Percentiles rank a stretch among this genome's conserved stretches.
These are phyloP conservation scores for Theocolax elegans DNA, from an alignment of 1,140 invertebrate genomes.

Conservation along the genomic window DNA sequence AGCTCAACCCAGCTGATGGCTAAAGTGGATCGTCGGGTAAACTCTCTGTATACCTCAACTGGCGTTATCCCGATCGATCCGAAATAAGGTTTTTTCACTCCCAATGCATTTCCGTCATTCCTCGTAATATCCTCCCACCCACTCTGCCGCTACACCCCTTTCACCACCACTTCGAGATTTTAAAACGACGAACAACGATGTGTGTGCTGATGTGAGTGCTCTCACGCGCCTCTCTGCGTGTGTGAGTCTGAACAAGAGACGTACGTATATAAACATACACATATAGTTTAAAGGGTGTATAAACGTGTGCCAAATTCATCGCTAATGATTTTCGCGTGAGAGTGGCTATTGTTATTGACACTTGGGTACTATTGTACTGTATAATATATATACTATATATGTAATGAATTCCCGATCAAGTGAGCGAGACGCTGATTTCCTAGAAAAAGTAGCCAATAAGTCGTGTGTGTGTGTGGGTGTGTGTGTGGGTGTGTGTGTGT, in stretches of 20 bases:
- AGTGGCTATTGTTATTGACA: constrained; percentile 26
- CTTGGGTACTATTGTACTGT: constrained; percentile 28
- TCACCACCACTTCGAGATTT: too few relatives aligned
- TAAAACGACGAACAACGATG: constrained; percentile 17
- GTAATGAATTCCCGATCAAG: too few relatives aligned
- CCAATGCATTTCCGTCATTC: background rate
- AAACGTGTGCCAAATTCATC: constrained; percentile 35
- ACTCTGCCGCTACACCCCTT: too few relatives aligned
- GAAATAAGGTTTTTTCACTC: too few relatives aligned
- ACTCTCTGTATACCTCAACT: background rate
- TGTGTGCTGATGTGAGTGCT: too few relatives aligned
- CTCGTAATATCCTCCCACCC: background rate
- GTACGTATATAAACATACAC: too few relatives aligned
- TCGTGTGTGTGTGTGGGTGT: too few relatives aligned
- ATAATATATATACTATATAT: constrained; percentile 17
- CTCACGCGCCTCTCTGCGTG: too few relatives aligned
- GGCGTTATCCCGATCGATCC: constrained; percentile 27
- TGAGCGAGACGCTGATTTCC: constrained; percentile 16
- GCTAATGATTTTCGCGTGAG: background rate
- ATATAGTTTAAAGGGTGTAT: too few relatives aligned
- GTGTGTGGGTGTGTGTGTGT: too few relatives aligned
- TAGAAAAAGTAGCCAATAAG: constrained; percentile 14
- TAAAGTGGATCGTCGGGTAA: constrained; percentile 65
- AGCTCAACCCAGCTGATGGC: constrained; percentile 69
- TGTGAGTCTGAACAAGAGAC: too few relatives aligned